These are phyloP conservation scores for Thymelicus sylvestris DNA, from an alignment of 2,888 invertebrate genomes.

Conservation along the genomic window DNA sequence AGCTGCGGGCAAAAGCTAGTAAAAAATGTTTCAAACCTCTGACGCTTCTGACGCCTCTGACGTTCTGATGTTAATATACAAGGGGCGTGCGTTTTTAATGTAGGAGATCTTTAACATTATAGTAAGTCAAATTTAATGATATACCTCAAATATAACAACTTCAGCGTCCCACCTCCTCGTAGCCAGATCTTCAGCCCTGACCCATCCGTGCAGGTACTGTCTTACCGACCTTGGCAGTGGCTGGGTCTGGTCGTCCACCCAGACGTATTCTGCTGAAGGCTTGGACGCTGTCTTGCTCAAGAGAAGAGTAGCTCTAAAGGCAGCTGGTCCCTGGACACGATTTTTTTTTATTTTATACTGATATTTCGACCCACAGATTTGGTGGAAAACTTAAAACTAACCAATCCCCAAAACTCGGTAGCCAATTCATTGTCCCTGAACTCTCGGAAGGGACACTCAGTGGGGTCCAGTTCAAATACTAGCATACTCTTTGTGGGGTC, in stretches of 20 bases:
- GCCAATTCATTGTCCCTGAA: slow-evolving; percentile 70
- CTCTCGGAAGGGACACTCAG: slow-evolving; percentile 74
- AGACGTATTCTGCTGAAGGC: slow-evolving; percentile 50
- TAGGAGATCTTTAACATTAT: no score
- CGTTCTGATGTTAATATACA: no score
- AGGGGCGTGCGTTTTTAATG: no score
- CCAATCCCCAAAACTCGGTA: slow-evolving; percentile 72
- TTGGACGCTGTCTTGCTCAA: slow-evolving; percentile 52
- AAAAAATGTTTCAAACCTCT: no score
- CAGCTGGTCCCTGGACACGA: slow-evolving; percentile 59
- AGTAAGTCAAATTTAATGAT: neutral
- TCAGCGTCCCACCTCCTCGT: slow-evolving; percentile 65
- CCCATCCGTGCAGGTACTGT: slow-evolving; percentile 67
- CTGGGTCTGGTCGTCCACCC: slow-evolving; percentile 74
- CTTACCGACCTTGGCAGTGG: slow-evolving; percentile 71
- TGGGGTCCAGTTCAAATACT: slow-evolving; percentile 42
- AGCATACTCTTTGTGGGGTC: slow-evolving; percentile 44
- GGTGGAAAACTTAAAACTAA: slow-evolving; percentile 44
- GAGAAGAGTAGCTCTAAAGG: slow-evolving; percentile 51
- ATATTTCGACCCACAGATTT: no score
- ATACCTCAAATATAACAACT: slow-evolving; percentile 67
- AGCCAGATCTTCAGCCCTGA: slow-evolving; percentile 71
- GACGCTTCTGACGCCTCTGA: no score
- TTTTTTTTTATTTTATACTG: no score
- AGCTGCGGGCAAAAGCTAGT: no score